Evolutionary conservation across 2,797 vertebrate genomes (phyloP).

Genomic region (Crocidura indochinensis): DNA sequence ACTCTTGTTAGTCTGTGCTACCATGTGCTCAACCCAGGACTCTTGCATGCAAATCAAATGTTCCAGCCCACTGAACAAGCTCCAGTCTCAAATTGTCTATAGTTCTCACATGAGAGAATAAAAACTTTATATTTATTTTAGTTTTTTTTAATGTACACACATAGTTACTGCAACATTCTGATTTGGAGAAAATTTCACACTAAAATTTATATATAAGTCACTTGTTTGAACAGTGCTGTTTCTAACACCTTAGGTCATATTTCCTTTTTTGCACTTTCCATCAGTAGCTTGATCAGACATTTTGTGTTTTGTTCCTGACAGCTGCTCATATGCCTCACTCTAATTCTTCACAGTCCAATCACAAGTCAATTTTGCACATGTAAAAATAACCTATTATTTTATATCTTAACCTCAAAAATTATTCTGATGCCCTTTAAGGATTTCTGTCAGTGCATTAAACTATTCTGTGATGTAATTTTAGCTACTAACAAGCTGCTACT

Average conservation of each 20-base stretch:
- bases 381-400: constrained; percentile 61
- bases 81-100: too few relatives aligned
- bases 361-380: constrained; percentile 60
- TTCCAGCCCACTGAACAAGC: too few relatives aligned
- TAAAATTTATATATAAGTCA: constrained; percentile 23
- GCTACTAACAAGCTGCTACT: constrained; percentile 23
- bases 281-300: constrained; percentile 34
- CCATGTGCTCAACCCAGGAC: too few relatives aligned
- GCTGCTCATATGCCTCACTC: constrained; percentile 21
- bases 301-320: constrained; percentile 37
- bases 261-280: not conserved
- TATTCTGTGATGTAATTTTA: not conserved
- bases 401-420: not conserved
- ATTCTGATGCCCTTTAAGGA: constrained; percentile 16
- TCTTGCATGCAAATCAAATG: too few relatives aligned
- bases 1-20: too few relatives aligned
- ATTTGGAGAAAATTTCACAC: not conserved
- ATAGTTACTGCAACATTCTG: constrained; percentile 37
- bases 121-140: not conserved
- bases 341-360: not conserved
- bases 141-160: not conserved
- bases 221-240: constrained; percentile 52
- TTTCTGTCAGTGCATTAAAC: constrained; percentile 17
- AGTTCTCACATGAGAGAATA: too few relatives aligned
- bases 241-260: constrained; percentile 13